These are phyloP conservation scores for Meandrusa payeni DNA, from an alignment of 2,888 invertebrate genomes.

Conservation along the genomic window DNA sequence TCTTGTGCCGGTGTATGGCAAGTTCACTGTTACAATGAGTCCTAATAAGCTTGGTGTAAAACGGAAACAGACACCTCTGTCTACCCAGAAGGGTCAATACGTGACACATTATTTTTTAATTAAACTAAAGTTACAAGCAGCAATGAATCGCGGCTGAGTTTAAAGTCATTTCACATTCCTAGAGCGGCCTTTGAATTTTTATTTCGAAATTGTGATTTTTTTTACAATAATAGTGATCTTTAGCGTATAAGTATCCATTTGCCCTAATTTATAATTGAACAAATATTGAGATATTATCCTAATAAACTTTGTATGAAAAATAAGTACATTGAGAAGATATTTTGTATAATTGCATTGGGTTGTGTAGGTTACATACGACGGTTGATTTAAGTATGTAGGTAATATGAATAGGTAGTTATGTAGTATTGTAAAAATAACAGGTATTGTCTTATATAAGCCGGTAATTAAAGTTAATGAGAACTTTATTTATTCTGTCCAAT, in stretches of 20 bases:
- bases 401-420: conserved; percentile 43
- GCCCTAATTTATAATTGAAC: conserved; percentile 58
- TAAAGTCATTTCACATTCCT: conserved; percentile 50
- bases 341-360: conserved; percentile 78
- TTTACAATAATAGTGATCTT: conserved; percentile 32
- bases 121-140: no score
- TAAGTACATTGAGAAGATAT: conserved; percentile 71
- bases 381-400: conserved; percentile 52
- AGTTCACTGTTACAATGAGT: no score
- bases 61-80: no score
- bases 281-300: conserved; percentile 67
- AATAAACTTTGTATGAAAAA: conserved; percentile 54
- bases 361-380: conserved; percentile 62
- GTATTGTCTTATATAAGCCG: conserved; percentile 49
- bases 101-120: no score
- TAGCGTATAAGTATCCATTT: conserved; percentile 41
- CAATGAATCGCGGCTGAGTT: conserved; percentile 8
- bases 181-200: conserved; percentile 34
- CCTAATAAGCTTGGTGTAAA: no score
- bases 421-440: conserved; percentile 64
- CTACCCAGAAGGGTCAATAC: no score
- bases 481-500: conserved; percentile 69
- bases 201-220: conserved; percentile 1
- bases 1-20: no score
- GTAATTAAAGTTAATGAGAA: conserved; percentile 52